Conservation (phyloP, 2,888 invertebrate genomes). For the Erpobdella octoculata region DNA sequence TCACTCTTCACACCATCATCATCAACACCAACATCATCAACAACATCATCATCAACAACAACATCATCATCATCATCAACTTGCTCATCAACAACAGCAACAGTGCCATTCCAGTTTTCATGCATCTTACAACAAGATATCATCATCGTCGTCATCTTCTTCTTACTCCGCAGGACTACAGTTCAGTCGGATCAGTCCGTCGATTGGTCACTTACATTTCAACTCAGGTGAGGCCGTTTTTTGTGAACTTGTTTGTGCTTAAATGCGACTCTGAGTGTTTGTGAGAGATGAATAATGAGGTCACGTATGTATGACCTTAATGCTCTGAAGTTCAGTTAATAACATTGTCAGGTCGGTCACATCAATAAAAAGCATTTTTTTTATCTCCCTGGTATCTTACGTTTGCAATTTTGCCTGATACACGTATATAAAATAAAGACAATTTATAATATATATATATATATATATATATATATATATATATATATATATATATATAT, state of each 20-base stretch:
- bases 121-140: neutral
- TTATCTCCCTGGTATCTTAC: too few relatives aligned
- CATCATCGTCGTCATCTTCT: neutral
- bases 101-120: neutral
- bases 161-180: neutral
- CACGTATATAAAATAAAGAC: too few relatives aligned
- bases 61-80: too few relatives aligned
- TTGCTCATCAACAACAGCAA: too few relatives aligned
- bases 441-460: too few relatives aligned
- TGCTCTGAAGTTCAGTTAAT: too few relatives aligned
- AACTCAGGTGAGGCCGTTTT: neutral
- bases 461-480: too few relatives aligned
- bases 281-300: neutral
- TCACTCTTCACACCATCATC: neutral
- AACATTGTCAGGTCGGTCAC: too few relatives aligned
- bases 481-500: too few relatives aligned
- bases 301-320: neutral
- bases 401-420: too few relatives aligned
- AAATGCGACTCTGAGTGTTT: neutral
- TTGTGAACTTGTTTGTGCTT: neutral
- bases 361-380: too few relatives aligned
- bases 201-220: neutral
- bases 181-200: neutral
- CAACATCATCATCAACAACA: conserved; percentile 4
- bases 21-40: too few relatives aligned